These are phyloP conservation scores for Leptopterna dolabrata DNA, from an alignment of 2,888 invertebrate genomes.

Conservation along the genomic window DNA sequence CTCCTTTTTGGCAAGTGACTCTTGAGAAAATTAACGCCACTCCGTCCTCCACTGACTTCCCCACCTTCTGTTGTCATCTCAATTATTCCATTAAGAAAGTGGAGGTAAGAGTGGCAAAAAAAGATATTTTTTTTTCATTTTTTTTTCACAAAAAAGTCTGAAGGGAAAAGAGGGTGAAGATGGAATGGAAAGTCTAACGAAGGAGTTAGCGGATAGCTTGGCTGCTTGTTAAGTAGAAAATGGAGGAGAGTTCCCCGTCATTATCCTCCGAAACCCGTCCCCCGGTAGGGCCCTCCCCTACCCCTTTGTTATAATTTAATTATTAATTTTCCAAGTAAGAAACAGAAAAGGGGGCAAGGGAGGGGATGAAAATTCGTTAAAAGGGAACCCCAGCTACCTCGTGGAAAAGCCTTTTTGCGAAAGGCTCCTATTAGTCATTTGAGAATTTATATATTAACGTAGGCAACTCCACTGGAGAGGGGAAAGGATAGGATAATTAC, in stretches of 20 bases:
- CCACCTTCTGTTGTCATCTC: conserved; percentile 40
- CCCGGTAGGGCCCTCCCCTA: background rate
- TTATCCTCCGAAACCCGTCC: conserved; percentile 35
- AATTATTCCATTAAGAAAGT: conserved; percentile 52
- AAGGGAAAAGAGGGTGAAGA: conserved; percentile 29
- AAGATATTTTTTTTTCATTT: conserved; percentile 35
- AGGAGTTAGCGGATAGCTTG: conserved; percentile 23
- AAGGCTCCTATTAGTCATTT: conserved; percentile 59
- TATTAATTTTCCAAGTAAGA: conserved; percentile 56
- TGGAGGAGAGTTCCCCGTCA: conserved; percentile 35
- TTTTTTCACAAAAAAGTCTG: background rate
- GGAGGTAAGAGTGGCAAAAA: conserved; percentile 38
- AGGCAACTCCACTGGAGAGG: conserved; percentile 11
- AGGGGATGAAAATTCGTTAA: conserved; percentile 50
- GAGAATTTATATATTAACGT: conserved; percentile 59
- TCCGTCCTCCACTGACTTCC: background rate
- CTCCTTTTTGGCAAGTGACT: conserved; percentile 41
- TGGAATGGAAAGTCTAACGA: conserved; percentile 48
- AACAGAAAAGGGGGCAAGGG: background rate
- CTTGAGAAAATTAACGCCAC: conserved; percentile 47
- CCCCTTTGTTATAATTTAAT: conserved; percentile 60
- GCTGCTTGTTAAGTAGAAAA: conserved; percentile 42
- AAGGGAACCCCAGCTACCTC: conserved; percentile 34
- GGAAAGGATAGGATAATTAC: conserved; percentile 52
- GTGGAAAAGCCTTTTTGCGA: conserved; percentile 37